Base-by-base conservation (phyloP, 2,888 invertebrate genomes). In the Zaprionus obscuricornis region DNA sequence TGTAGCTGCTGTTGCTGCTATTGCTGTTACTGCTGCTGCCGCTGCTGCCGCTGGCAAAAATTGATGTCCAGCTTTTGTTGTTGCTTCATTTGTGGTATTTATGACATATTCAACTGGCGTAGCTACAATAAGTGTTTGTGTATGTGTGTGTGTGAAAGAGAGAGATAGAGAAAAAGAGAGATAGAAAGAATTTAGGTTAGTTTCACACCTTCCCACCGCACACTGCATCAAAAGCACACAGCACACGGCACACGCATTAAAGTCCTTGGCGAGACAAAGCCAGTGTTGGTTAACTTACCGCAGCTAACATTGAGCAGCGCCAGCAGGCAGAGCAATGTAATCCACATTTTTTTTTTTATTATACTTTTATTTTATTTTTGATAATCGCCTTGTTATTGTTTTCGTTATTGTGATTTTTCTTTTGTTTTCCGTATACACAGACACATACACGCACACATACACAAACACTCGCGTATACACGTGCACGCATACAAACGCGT, bases 61-160 rank as follows among this genome's bases (percentile, higher is more conserved):
- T 72, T 56, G 66, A 56, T 62, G 64, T 26, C 57, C 67, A 45
- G 36, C 57, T 47, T 46, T 63, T 47, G 63, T 47, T 46, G 51
- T 39, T 42, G 65, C 62, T 36, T 57, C 70, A 39, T 69, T 71
- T 34, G 69, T 68, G 11, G 79, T 67, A 63, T 85, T 72, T 51
- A 86, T 62, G 27, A 84, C 79, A 46, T 65, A 47, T 60, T 86
- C 86, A 60, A 83, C 63, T 33, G 86, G 86, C 22, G 87, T 68
- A 42, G 77, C 86, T 87, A 58, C 36, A 68, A 55, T 26, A 31
- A 8, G 33, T 10, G 10, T 11, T 10, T 37, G 22, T 20, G 11
- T n/a, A n/a, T n/a, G n/a, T n/a, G n/a, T n/a, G n/a, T n/a, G n/a
- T n/a, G n/a, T n/a, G n/a, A n/a, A n/a, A n/a, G n/a, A n/a, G n/a